Evolutionary conservation across 2,888 invertebrate species (phyloP), one percentile per base, ranked within the genome.

Genomic region (Himalopsyche anomala): DNA sequence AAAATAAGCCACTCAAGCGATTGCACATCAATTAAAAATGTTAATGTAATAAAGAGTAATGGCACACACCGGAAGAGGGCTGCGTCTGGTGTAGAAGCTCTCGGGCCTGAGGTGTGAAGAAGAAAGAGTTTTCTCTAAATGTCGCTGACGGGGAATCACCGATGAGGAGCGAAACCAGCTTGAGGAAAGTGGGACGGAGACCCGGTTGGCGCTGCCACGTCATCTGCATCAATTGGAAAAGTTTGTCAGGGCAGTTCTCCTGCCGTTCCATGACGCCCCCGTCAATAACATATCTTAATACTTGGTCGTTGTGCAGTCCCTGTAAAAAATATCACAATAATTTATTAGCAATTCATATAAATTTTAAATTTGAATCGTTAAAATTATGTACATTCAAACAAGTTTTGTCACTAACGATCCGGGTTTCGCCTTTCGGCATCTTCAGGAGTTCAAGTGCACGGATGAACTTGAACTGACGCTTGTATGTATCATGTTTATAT

Each of bases 201-300:
- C 93, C 92, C 0, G 97, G 95, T 89, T 96, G 95, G 91, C 97
- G 97, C 90, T 96, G 95, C 99, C 99, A 99, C 91, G 99, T 99
- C 88, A 94, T 94, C 89, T 95, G 94, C 99, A 99, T 99, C 89
- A 99, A 93, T 89, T 95, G 95, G 92, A 97, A 98, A 91, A 99
- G 93, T 89, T 96, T 95, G 90, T 98, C 97, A 1, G 99, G 99
- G 92, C 99, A 99, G 91, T 98, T 97, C 91, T 98, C 98, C 0
- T 99, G 99, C 87, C 96, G 95, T 91, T 98, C 98, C 98, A 99
- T 98, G 80, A 98, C 96, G 85, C 97, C 97, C 83, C 98, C 98
- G 90, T 97, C 97, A 89, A 97, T 96, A 87, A 99, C 98, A 92
- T 97, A 97, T 19, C 96, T 94, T 89, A 98, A 92, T 85, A 97